Evolutionary conservation across 2,888 invertebrate genomes (phyloP).

Genomic region (Dryomyza anilis): DNA sequence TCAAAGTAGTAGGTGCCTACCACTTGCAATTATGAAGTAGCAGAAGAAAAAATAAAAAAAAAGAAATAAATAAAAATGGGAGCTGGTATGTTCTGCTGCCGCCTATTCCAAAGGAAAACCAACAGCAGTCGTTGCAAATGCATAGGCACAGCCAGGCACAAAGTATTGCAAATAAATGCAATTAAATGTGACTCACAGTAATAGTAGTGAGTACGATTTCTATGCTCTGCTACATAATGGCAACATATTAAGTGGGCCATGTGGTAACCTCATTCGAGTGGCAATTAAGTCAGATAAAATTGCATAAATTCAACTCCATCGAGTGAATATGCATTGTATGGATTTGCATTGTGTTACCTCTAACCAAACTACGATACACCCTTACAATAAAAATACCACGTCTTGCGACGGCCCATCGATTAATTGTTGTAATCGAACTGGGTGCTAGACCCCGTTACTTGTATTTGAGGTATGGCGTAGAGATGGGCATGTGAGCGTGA

Average conservation of each 20-base stretch:
- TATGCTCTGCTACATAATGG: background rate
- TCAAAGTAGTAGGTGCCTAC: too few species aligned
- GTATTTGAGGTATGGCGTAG: too few species aligned
- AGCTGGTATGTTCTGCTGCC: background rate
- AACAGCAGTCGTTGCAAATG: background rate
- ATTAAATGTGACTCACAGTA: background rate
- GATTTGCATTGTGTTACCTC: too few species aligned
- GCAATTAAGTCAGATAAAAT: too few species aligned
- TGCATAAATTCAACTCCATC: background rate
- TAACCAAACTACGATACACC: too few species aligned
- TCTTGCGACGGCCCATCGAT: too few species aligned
- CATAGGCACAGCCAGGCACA: background rate
- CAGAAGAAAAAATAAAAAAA: background rate
- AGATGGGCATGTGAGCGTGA: too few species aligned
- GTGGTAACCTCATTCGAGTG: background rate
- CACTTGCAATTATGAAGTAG: conserved; percentile 26
- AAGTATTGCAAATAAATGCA: background rate
- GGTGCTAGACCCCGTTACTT: too few species aligned
- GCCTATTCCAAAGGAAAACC: background rate
- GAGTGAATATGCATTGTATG: too few species aligned
- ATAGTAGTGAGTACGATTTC: too few species aligned
- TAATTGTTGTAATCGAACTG: too few species aligned
- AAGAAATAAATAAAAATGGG: conserved; percentile 10
- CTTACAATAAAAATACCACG: too few species aligned
- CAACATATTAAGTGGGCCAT: background rate